Base-by-base conservation (phyloP, 35 echinoderm and acorn worm species). In the Ophiothrix spiculata region DNA sequence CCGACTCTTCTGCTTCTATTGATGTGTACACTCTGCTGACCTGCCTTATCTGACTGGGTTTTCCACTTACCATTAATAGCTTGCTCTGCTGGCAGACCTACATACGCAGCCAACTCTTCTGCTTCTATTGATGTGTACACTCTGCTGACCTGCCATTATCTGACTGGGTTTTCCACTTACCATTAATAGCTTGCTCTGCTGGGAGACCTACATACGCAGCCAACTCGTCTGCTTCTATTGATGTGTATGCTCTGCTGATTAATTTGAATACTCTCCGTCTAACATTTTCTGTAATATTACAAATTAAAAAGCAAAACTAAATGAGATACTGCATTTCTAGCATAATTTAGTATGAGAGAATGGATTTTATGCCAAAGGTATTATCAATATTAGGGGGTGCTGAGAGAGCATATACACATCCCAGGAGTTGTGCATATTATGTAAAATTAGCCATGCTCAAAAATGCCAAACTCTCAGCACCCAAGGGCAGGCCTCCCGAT, bases 201-300 rank as follows among this genome's bases (percentile, higher is more conserved):
- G 88, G 89, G 37, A 99, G 82, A 45, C 91, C 96, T 15, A 93
- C 74, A 79, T 91, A 91, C 0, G 84, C 36, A 86, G 92, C 92
- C 87, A 99, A 99, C 86, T 91, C 84, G 17, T 99, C 96, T 21
- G 86, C 86, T 81, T 88, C 92, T 33, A 94, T 99, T 25, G 92
- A 91, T 77, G 96, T 94, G 83, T 99, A 94, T 35, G 86, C 89
- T 83, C 86, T 82, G 38, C 91, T 84, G 73, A 99, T 86, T 46
- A 99, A 74, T n/a, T 93, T 75, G 64, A 94, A 99, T 56, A 93
- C 80, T 76, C 96, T 88, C 39, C 87, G 92, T 56, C 89, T 89
- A 19, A 99, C 89, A 42, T 86, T 49, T 40, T 90, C 96, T 99
- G 86, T 39, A 74, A 39, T n/a, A n/a, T n/a, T n/a, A n/a, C n/a